Conservation (phyloP, 2,888 invertebrate genomes). For the Diarsia rubi region DNA sequence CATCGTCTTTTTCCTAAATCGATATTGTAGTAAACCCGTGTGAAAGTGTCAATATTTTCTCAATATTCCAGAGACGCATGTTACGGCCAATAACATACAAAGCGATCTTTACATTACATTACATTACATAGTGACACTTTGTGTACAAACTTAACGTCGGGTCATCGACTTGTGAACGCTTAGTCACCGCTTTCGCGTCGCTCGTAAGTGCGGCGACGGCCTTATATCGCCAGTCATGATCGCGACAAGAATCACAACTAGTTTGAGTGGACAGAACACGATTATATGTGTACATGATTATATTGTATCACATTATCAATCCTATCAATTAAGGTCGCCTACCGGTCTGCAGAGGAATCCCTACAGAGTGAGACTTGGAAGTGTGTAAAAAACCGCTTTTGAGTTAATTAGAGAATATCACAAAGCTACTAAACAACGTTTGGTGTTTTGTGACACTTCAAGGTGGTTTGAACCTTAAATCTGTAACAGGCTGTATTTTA, state of each 20-base stretch:
- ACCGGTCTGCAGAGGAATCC: slow-evolving; percentile 34
- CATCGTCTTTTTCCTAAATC: not conserved
- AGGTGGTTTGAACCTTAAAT: not conserved
- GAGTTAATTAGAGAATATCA: not conserved
- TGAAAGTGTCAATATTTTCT: slow-evolving; percentile 30
- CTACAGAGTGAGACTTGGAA: not conserved
- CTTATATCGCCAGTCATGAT: slow-evolving; percentile 63
- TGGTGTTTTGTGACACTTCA: too few species aligned
- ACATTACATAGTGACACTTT: slow-evolving; percentile 58
- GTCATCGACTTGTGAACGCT: slow-evolving; percentile 74
- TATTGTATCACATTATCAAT: slow-evolving; percentile 32
- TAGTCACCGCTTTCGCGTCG: slow-evolving; percentile 75
- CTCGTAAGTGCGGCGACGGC: slow-evolving; percentile 58
- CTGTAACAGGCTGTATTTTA: not conserved
- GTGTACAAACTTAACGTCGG: slow-evolving; percentile 67
- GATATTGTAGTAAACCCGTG: not conserved
- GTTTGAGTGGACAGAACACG: slow-evolving; percentile 30
- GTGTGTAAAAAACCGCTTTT: not conserved
- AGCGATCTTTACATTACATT: slow-evolving; percentile 53
- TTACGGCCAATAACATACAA: slow-evolving; percentile 21
- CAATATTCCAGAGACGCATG: slow-evolving; percentile 18
- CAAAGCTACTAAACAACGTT: too few species aligned
- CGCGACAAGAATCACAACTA: slow-evolving; percentile 69
- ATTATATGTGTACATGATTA: slow-evolving; percentile 34
- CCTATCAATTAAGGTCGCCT: slow-evolving; percentile 47